phyloP scores from a whole-genome alignment of 2,113 vertebrate genomes.

The Atractosteus spatula region DNA sequence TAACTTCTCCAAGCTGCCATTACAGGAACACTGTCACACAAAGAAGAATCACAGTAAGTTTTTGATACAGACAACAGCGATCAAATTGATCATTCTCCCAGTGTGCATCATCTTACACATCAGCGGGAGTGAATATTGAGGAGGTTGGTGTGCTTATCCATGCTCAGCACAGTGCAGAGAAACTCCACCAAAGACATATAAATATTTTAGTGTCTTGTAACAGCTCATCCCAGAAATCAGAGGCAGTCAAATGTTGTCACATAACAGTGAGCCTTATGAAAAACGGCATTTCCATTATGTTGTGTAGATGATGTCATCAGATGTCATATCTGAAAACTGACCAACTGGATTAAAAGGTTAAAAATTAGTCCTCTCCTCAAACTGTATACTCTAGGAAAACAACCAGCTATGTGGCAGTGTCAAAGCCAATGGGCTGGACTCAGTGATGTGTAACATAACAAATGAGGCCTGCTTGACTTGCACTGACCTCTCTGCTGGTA shows the following conservation, averaged over 20 bases:
- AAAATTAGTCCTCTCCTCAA: slow-evolving; percentile 13
- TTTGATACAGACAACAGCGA: slow-evolving; percentile 4
- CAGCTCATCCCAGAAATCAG: not conserved
- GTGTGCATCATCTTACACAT: no score
- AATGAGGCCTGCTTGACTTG: slow-evolving; percentile 27
- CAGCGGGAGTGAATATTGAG: no score
- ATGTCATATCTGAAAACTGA: slow-evolving; percentile 8
- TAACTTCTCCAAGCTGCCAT: slow-evolving; percentile 3
- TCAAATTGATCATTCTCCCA: not conserved
- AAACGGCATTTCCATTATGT: not conserved
- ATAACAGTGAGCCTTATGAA: not conserved
- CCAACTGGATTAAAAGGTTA: slow-evolving; percentile 8
- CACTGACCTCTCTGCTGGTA: slow-evolving; percentile 31
- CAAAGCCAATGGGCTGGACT: slow-evolving; percentile 23
- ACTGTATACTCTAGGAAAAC: slow-evolving; percentile 32
- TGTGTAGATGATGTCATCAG: not conserved
- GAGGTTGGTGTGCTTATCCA: no score
- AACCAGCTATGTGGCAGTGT: slow-evolving; percentile 32
- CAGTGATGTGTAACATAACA: slow-evolving; percentile 29
- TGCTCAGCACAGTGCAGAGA: no score
- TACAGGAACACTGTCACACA: not conserved
- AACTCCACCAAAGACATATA: no score
- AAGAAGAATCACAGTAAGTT: not conserved
- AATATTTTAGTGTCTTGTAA: not conserved
- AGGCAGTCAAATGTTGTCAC: not conserved